A percentile compares a stretch with the other conserved stretches of the same genome.
phyloP scores from a whole-genome alignment of 2,888 invertebrate genomes.

The Prosapia bicincta region DNA sequence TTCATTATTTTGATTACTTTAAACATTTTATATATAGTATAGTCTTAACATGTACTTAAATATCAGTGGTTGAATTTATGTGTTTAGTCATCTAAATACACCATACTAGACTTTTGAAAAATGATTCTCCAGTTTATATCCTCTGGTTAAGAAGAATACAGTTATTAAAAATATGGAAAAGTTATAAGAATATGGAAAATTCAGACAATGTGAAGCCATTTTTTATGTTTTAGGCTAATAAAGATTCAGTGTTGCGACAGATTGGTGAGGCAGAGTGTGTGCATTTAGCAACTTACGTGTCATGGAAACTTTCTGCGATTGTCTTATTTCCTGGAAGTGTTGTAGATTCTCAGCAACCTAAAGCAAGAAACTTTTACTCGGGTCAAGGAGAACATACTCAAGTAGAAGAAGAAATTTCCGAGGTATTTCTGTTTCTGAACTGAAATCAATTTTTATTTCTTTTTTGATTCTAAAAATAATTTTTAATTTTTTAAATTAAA shows the following conservation, averaged over 20 bases:
- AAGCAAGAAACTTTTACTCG: slow-evolving; percentile 30
- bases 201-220: too few species aligned
- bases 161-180: too few species aligned
- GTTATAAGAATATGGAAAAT: too few species aligned
- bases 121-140: too few species aligned
- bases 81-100: too few species aligned
- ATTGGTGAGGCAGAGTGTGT: slow-evolving; percentile 85
- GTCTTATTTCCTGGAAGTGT: slow-evolving; percentile 79
- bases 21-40: too few species aligned
- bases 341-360: slow-evolving; percentile 43
- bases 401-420: slow-evolving; percentile 39
- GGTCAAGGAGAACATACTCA: slow-evolving; percentile 27
- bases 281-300: slow-evolving; percentile 89
- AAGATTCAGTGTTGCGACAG: slow-evolving; percentile 79
- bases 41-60: too few species aligned
- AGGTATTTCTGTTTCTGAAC: slow-evolving; percentile 30
- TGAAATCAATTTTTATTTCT: not conserved
- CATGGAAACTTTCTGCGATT: slow-evolving; percentile 89
- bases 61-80: too few species aligned
- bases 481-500: not conserved
- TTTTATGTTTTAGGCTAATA: slow-evolving; percentile 63
- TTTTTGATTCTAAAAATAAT: not conserved
- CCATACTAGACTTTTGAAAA: too few species aligned
- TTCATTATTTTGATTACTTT: too few species aligned
- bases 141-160: too few species aligned